phyloP scores from a whole-genome alignment of 2,113 vertebrate genomes.

The Turnix velox region DNA sequence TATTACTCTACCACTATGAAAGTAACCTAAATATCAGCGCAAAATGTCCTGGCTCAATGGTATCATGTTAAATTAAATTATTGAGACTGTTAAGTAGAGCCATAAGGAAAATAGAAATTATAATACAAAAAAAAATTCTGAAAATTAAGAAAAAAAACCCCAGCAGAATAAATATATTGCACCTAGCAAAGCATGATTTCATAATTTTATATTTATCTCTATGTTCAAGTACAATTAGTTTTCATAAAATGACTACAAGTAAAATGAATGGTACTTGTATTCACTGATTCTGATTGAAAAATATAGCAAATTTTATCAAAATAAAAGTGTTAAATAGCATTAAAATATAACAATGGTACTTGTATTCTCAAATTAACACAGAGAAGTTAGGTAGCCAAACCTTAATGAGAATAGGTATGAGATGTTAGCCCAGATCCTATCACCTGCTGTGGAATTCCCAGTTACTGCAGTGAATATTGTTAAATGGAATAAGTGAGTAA shows the following conservation, averaged over 20 bases:
- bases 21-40: neutral
- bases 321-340: neutral
- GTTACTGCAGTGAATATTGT: neutral
- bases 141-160: neutral
- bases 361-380: neutral
- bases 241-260: neutral
- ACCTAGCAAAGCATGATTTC: neutral
- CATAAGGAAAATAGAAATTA: neutral
- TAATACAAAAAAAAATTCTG: neutral
- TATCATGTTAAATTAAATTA: neutral
- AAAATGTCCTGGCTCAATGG: neutral
- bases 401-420: neutral
- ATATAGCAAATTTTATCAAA: neutral
- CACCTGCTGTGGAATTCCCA: neutral
- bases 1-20: neutral
- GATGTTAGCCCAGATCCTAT: neutral
- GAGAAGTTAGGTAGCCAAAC: neutral
- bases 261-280: neutral
- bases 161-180: neutral
- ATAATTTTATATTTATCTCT: neutral
- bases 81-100: neutral
- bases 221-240: neutral
- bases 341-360: neutral
- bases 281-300: neutral
- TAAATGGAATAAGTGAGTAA: conserved; percentile 1